phyloP scores from a whole-genome alignment of 2,888 invertebrate species.

The Nomada hirtipes region DNA sequence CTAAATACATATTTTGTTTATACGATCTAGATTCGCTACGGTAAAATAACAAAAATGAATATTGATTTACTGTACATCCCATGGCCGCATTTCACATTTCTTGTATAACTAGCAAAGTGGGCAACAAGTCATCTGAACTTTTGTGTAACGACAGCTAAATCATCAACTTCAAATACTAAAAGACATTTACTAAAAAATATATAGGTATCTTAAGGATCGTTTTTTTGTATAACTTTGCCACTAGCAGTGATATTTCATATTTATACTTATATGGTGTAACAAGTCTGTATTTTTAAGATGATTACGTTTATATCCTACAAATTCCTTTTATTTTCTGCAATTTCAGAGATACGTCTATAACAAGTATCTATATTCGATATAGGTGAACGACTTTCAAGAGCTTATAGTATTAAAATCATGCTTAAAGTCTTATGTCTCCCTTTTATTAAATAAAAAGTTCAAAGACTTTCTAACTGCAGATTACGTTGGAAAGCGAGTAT shows the following conservation, averaged over 20 bases:
- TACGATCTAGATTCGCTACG: background rate
- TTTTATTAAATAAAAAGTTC: too few species aligned
- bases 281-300: background rate
- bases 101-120: conserved; percentile 16
- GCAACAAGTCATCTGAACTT: background rate
- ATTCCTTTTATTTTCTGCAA: conserved; percentile 8
- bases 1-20: conserved; percentile 8
- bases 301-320: background rate
- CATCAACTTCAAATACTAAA: background rate
- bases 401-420: background rate
- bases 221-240: too few species aligned
- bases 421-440: background rate
- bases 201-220: background rate
- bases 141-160: background rate
- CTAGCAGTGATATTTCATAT: background rate
- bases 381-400: background rate
- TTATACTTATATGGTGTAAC: background rate
- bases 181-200: background rate
- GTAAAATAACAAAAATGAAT: conserved; percentile 14
- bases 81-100: conserved; percentile 36
- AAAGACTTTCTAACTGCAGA: too few species aligned
- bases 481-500: background rate
- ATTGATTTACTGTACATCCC: conserved; percentile 9
- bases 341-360: background rate
- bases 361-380: background rate